phyloP scores from a whole-genome alignment of 2,113 vertebrate genomes.

The Gymnocephalus cernua region DNA sequence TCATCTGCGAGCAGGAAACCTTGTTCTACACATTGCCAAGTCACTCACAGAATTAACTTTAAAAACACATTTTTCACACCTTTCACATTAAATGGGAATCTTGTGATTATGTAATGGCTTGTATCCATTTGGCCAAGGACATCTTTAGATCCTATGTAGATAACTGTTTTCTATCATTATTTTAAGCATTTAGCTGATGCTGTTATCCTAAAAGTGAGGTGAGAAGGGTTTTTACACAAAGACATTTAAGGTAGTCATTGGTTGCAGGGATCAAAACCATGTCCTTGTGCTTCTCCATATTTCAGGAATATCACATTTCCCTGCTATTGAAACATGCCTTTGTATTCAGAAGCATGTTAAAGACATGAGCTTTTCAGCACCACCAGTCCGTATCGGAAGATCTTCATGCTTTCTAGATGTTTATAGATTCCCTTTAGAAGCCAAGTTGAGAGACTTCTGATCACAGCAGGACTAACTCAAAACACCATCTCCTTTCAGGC shows the following conservation, averaged over 20 bases:
- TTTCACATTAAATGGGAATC: conserved; percentile 16
- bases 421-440: conserved; percentile 36
- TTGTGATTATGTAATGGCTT: conserved; percentile 31
- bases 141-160: conserved; percentile 12
- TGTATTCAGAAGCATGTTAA: conserved; percentile 11
- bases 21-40: conserved; percentile 15
- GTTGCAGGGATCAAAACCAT: background rate
- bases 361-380: conserved; percentile 24
- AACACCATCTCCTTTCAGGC: background rate
- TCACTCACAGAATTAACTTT: conserved; percentile 45
- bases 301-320: conserved; percentile 53
- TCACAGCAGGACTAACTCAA: conserved; percentile 33
- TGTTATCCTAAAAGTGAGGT: conserved; percentile 5
- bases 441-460: conserved; percentile 19
- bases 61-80: too few species aligned
- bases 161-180: background rate
- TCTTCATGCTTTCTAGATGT: conserved; percentile 38
- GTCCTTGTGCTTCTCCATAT: conserved; percentile 4
- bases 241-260: background rate
- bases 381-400: conserved; percentile 32
- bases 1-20: conserved; percentile 39
- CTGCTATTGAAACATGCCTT: conserved; percentile 23
- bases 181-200: background rate
- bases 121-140: conserved; percentile 9
- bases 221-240: conserved; percentile 5